Base-by-base conservation (phyloP, 2,888 invertebrate species). In the Rugalucina vietnamica region DNA sequence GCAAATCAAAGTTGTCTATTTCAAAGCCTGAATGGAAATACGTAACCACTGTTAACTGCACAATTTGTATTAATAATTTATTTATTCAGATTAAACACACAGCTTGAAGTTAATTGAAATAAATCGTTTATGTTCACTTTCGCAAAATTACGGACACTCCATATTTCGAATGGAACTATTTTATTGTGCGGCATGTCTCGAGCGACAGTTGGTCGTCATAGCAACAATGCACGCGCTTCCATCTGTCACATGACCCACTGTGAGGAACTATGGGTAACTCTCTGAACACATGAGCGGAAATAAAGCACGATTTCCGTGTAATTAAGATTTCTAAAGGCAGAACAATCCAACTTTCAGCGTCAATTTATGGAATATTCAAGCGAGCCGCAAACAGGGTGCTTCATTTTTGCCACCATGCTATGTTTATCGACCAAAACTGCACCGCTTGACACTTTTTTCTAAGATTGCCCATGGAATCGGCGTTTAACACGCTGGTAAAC, bases 221-320 rank as follows among this genome's bases (percentile, higher is more conserved):
- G 78, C 79, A 24, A 76, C 70, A 78, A 43, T 54, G 77, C 74
- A 39, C 70, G 54, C 65, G 78, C 75, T n/a, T 50, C 81, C 85
- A 85, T 71, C 81, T 85, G 85, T 79, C 76, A 81, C 85, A 77
- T 50, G 24, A 50, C 29, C 57, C 37, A 60, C 43, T 39, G n/a
- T n/a, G n/a, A n/a, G n/a, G n/a, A n/a, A n/a, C n/a, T n/a, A n/a
- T n/a, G 57, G 65, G 54, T 43, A 39, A 12, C 32, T 73, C 57
- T 78, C 50, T 75, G 54, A n/a, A 43, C 74, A 21, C 54, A 82
- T 60, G 69, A 79, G 76, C 36, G 73, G 72, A 75, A 34, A 81
- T 71, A 85, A 85, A 81, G 72, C 72, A 65, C 49, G 76, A 85
- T 85, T 81, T 85, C 85, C 79, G 85, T 82, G 69, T 79, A 85